Percentiles rank a stretch among this genome's conserved stretches.
Evolutionary conservation across 2,113 vertebrate species (phyloP).

Genomic region (Sardina pilchardus): DNA sequence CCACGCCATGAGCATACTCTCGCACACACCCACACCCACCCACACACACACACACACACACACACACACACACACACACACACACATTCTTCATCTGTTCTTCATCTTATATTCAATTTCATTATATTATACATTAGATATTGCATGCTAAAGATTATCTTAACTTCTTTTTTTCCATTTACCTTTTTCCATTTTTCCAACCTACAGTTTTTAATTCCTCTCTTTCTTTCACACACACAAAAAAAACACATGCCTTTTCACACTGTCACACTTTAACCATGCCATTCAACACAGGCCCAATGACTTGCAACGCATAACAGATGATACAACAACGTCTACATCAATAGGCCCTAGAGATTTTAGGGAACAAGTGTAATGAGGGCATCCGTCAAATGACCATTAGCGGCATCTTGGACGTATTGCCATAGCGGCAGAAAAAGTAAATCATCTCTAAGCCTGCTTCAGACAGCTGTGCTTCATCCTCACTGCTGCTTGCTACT

Average conservation of each 20-base stretch:
- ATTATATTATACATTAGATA: no score
- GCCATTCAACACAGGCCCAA: background rate
- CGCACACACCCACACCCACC: background rate
- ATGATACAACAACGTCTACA: background rate
- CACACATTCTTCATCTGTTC: background rate
- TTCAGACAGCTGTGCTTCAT: background rate
- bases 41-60: background rate
- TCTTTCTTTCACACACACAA: no score
- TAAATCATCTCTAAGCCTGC: background rate
- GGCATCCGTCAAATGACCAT: background rate
- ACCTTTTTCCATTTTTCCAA: no score
- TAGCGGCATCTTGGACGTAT: background rate
- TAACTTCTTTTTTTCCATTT: no score
- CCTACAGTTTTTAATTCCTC: no score
- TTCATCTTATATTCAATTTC: no score
- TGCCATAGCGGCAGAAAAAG: background rate
- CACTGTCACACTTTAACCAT: no score
- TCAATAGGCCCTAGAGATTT: background rate
- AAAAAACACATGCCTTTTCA: no score
- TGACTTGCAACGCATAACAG: background rate
- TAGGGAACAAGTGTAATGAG: background rate
- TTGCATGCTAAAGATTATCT: no score
- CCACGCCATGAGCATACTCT: background rate
- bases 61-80: background rate
- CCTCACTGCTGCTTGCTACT: constrained; percentile 12